These are phyloP conservation scores for Tethea ocularis DNA, from an alignment of 2,888 invertebrate species.

Conservation along the genomic window DNA sequence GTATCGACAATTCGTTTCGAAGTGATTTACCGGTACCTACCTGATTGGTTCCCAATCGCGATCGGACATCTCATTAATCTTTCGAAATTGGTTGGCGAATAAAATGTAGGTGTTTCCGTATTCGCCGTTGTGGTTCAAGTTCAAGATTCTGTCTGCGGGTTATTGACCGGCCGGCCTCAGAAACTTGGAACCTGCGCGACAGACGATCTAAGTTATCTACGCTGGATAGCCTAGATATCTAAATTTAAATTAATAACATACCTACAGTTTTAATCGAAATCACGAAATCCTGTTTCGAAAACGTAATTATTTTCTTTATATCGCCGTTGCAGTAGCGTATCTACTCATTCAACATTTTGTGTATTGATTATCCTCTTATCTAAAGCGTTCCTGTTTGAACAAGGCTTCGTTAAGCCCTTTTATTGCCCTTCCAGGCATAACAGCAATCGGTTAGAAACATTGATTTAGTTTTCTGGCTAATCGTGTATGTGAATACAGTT, in stretches of 20 bases:
- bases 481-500: neutral
- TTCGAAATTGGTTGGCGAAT: constrained; percentile 37
- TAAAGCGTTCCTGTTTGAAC: constrained; percentile 57
- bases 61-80: constrained; percentile 44
- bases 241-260: constrained; percentile 26
- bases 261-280: constrained; percentile 14
- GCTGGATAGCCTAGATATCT: constrained; percentile 32
- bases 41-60: constrained; percentile 21
- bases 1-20: constrained; percentile 28
- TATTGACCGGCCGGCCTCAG: constrained; percentile 71
- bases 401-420: constrained; percentile 60
- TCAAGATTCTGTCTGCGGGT: constrained; percentile 70
- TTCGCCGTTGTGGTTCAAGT: constrained; percentile 72
- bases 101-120: constrained; percentile 47
- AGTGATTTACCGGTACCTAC: constrained; percentile 32
- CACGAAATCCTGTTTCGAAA: neutral
- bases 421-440: constrained; percentile 54
- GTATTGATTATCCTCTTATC: constrained; percentile 67
- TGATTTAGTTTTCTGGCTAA: constrained; percentile 40
- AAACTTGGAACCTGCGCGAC: constrained; percentile 56
- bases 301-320: constrained; percentile 10
- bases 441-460: constrained; percentile 43
- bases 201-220: constrained; percentile 42
- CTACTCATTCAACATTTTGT: constrained; percentile 38
- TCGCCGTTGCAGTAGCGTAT: constrained; percentile 14